Base-by-base conservation (phyloP, 2,113 vertebrate genomes). In the Lepisosteus osseus region DNA sequence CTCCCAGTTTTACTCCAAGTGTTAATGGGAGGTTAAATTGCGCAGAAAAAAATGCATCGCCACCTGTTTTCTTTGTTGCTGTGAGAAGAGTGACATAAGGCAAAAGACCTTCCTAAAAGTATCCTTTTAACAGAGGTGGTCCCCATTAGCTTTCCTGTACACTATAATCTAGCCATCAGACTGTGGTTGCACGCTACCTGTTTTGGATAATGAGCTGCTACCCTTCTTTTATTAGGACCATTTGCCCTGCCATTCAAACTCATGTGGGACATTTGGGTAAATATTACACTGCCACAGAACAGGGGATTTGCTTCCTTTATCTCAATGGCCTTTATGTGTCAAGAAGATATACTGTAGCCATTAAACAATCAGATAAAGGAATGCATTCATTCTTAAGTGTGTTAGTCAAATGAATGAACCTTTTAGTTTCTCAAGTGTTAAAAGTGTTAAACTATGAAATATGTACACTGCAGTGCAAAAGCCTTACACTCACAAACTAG, bases 201-300 rank as follows among this genome's bases (percentile, higher is more conserved):
- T 66, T 64, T 65, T 51, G 44, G 29, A 45, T 62, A 54, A 42
- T 72, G 74, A 43, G 73, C 64, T 41, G 12, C 17, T 54, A 64
- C 65, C 65, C 12, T 15, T 44, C n/a, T 63, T 86, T 83, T 79
- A 81, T 75, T 61, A 63, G 68, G 70, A 70, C 63, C 73, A 76
- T 79, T 71, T 59, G 56, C 55, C 68, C 55, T 0, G 0, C 72
- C 59, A 77, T 78, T 83, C 69, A 83, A 42, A n/a, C n/a, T 29
- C 29, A 29, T 29, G 29, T 29, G 29, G 29, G 29, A 29, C 29
- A 29, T 29, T 29, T 29, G 29, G 29, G 29, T 29, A 29, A 29
- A 29, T 29, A 29, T 29, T 29, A 29, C 29, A 29, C 29, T 29
- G 29, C 29, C 29, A 29, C 29, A 29, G 29, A 29, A 29, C 29